A percentile compares a stretch with the other conserved stretches of the same genome.
phyloP scores from a whole-genome alignment of 2,797 vertebrate species.

The Coendou prehensilis region DNA sequence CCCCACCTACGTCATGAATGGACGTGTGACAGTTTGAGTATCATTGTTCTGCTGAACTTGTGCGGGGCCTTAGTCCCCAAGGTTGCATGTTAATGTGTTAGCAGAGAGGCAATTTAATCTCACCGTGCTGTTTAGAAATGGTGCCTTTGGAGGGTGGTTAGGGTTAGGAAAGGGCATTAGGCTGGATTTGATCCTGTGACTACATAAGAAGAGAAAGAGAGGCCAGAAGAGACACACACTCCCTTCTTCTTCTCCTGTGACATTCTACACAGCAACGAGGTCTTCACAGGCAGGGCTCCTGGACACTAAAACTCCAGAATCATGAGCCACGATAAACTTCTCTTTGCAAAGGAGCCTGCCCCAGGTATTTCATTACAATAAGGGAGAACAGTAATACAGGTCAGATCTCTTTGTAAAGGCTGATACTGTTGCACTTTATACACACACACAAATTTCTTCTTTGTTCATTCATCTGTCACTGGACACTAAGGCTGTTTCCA shows the following conservation, averaged over 20 bases:
- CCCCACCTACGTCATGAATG: background rate
- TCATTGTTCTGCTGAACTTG: background rate
- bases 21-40: background rate
- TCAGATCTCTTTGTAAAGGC: too few relatives aligned
- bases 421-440: background rate
- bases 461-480: too few relatives aligned
- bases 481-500: background rate
- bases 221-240: too few relatives aligned
- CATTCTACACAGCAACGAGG: background rate
- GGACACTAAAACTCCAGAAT: background rate
- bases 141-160: background rate
- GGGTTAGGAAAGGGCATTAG: background rate
- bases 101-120: too few relatives aligned
- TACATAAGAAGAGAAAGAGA: background rate
- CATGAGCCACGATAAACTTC: background rate
- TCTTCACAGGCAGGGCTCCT: background rate
- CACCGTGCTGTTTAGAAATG: too few relatives aligned
- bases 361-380: background rate
- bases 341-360: background rate
- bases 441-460: background rate
- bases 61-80: background rate
- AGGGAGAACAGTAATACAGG: background rate
- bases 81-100: background rate
- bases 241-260: background rate
- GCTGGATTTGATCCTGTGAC: background rate